A percentile compares a stretch with the other conserved stretches of the same genome.
Conservation (phyloP, 2,888 invertebrate species). For the Andrena trimmerana region DNA sequence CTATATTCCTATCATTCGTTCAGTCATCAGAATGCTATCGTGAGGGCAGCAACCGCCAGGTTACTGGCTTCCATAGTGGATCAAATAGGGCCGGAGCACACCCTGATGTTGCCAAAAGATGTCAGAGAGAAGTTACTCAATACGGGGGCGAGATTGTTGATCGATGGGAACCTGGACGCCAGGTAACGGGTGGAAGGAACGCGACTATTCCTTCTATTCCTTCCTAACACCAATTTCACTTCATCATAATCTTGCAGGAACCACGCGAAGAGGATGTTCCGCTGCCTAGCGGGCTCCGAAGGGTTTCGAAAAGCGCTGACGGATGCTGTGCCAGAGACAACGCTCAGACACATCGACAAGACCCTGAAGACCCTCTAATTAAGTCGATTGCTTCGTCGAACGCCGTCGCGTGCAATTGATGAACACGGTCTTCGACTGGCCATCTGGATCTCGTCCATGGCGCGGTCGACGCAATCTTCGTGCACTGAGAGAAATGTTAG, state of each 20-base stretch:
- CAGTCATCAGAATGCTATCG: conserved; percentile 94
- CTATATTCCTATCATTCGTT: not conserved
- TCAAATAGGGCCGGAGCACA: conserved; percentile 90
- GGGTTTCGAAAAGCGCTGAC: conserved; percentile 91
- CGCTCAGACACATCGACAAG: conserved; percentile 94
- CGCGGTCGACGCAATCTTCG: conserved; percentile 2
- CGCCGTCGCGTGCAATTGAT: conserved; percentile 7
- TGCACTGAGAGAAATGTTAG: conserved; percentile 29
- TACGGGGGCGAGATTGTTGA: conserved; percentile 93
- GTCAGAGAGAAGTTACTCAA: conserved; percentile 92
- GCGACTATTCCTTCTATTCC: no score
- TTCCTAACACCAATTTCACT: not conserved
- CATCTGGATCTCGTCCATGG: not conserved
- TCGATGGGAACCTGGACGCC: conserved; percentile 95
- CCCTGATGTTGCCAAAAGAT: conserved; percentile 91
- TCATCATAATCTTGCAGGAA: conserved; percentile 84
- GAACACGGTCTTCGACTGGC: not conserved
- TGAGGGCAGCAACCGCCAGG: conserved; percentile 93
- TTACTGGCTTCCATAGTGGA: conserved; percentile 91
- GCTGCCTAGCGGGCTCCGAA: conserved; percentile 89
- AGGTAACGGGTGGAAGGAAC: conserved; percentile 86
- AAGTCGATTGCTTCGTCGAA: not conserved
- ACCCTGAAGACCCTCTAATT: conserved; percentile 88
- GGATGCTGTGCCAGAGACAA: conserved; percentile 92
- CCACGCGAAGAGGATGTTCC: conserved; percentile 92